Evolutionary conservation across 2,113 vertebrate genomes (phyloP).

Genomic region (Otolemur garnettii): DNA sequence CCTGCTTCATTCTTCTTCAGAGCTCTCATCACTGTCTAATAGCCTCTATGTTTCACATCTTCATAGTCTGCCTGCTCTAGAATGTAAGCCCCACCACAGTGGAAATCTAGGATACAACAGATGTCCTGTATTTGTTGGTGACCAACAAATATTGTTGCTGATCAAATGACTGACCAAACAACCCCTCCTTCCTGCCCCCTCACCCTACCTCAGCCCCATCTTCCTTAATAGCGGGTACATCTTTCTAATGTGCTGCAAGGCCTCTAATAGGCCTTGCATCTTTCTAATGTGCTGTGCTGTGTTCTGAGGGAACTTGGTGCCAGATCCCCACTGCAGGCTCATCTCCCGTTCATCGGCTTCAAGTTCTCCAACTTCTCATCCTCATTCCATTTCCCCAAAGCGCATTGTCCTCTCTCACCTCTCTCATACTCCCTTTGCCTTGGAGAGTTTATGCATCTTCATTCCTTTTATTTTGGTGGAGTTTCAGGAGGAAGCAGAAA

Average conservation of each 20-base stretch:
- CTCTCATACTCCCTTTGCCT: neutral
- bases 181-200: neutral
- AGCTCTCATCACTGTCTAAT: neutral
- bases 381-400: neutral
- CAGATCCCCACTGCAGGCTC: neutral
- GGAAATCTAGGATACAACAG: neutral
- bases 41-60: neutral
- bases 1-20: neutral
- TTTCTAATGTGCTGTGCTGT: neutral
- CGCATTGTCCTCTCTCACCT: accelerated
- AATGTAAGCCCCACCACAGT: neutral
- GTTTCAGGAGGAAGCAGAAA: neutral
- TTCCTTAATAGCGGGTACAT: neutral
- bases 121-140: neutral
- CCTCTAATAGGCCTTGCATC: neutral
- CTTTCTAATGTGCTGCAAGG: neutral
- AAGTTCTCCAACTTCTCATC: neutral
- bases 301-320: neutral
- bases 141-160: too few relatives aligned
- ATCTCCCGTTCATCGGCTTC: accelerated
- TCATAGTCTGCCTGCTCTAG: neutral
- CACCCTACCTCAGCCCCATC: neutral
- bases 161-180: neutral
- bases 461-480: neutral
- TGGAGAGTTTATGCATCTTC: neutral